Percentiles rank a stretch among this genome's conserved stretches.
Evolutionary conservation across 2,888 invertebrate species (phyloP).

Genomic region (Monoplex corrugatus): DNA sequence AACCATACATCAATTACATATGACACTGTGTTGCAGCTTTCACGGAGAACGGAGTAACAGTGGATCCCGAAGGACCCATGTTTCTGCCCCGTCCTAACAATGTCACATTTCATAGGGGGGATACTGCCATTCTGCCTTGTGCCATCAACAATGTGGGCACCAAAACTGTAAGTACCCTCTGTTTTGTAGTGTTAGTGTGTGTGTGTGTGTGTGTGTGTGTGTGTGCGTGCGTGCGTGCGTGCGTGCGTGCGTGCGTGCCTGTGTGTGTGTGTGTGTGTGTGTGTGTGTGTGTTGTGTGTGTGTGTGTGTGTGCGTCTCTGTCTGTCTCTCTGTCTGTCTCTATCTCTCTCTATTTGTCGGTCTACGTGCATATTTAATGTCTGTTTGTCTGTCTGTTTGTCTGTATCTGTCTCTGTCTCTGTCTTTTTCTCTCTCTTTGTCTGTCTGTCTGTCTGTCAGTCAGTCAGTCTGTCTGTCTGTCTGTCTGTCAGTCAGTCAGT

Average conservation of each 20-base stretch:
- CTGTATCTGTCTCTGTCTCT: neutral
- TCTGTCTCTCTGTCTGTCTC: neutral
- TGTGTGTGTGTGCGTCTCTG: neutral
- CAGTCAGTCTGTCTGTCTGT: neutral
- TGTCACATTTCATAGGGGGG: slow-evolving; percentile 63
- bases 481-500: neutral
- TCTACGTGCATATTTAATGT: no score
- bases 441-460: neutral
- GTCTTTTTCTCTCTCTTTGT: neutral
- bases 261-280: neutral
- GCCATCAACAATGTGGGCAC: slow-evolving; percentile 70
- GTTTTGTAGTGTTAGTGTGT: no score
- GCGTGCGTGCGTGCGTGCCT: neutral
- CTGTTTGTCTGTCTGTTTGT: no score
- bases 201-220: neutral
- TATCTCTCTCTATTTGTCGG: neutral
- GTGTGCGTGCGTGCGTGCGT: neutral
- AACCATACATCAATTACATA: no score
- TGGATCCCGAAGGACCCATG: slow-evolving; percentile 56
- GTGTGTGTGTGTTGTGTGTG: neutral
- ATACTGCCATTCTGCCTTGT: slow-evolving; percentile 68
- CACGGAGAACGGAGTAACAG: slow-evolving; percentile 19
- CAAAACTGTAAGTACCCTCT: slow-evolving; percentile 63
- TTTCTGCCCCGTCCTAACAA: slow-evolving; percentile 65
- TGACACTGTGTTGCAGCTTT: slow-evolving; percentile 37